Evolutionary conservation across 2,888 invertebrate species (phyloP), one percentile per base, ranked within the genome.

Genomic region (Erebia ligea): DNA sequence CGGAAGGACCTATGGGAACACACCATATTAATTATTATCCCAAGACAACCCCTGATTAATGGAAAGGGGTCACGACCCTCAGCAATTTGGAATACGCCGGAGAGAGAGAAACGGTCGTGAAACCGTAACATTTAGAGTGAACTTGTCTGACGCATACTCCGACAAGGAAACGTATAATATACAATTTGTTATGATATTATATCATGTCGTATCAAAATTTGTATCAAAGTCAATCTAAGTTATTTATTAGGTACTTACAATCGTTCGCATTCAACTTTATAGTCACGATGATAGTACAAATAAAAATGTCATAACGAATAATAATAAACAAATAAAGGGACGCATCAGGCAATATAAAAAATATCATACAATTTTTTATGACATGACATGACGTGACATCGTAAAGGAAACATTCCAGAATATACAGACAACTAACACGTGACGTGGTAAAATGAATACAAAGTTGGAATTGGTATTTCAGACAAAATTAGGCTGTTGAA

Each of bases 351-450:
- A 19, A 64, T 62, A 40, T 65, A 54, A 65, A 65, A 54, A n/a
- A 42, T 52, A 15, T 17, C 42, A 61, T 17, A 54, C 40, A 65
- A 54, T 25, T 40, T 65, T 65, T 65, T 65, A 61, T 40, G 65
- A 54, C 54, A 54, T 19, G 54, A 0, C 17, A 13, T 54, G 42
- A 54, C 65, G 65, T 65, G 65, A 65, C 65, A 54, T 40, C 52
- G 34, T 52, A 65, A 65, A 52, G 52, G 65, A 42, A 40, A n/a
- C 40, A 50, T 52, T 10, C 45, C 61, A 42, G 59, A 61, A 17
- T 61, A 42, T 19, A 19, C 54, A 40, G 65, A 19, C 40, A 42
- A 65, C 42, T 19, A 42, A 42, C 54, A 34, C 34, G 57, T 54
- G 54, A 54, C 10, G n/a, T n/a, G n/a, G n/a, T 52, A 5, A 45